These are phyloP conservation scores for Aspidapion aeneum DNA, from an alignment of 2,888 invertebrate species.

Conservation along the genomic window DNA sequence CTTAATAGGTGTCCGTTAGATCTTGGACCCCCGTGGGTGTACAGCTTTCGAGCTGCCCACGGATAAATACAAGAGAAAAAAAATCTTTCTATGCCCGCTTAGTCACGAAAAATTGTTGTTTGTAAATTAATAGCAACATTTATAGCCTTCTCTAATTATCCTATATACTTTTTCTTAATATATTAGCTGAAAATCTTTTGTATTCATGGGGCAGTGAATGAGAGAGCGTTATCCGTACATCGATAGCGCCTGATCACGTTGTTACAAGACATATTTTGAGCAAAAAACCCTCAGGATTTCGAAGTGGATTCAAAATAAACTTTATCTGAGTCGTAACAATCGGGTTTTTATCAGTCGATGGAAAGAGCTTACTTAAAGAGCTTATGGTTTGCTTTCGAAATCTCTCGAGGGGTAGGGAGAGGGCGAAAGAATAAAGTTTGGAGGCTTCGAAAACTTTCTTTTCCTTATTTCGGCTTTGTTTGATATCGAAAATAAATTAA, in stretches of 20 bases:
- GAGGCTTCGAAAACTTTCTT: background rate
- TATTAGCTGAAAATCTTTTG: too few species aligned
- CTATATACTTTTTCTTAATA: too few species aligned
- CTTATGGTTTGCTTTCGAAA: conserved; percentile 9
- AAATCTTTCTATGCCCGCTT: too few species aligned
- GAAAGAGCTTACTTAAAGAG: conserved; percentile 24
- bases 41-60: too few species aligned
- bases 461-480: background rate
- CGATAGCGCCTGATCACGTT: background rate
- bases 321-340: conserved; percentile 28
- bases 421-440: background rate
- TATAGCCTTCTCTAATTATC: too few species aligned
- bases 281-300: conserved; percentile 21
- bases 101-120: too few species aligned
- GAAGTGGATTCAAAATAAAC: conserved; percentile 27
- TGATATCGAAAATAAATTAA: too few species aligned
- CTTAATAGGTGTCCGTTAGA: too few species aligned
- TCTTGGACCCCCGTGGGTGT: too few species aligned
- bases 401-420: background rate
- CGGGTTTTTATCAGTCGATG: conserved; percentile 28
- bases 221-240: background rate
- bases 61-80: too few species aligned
- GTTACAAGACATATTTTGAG: conserved; percentile 25
- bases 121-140: too few species aligned
- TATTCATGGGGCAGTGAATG: background rate